Conservation (phyloP, 2,113 vertebrate genomes). For the Butorides virescens region DNA sequence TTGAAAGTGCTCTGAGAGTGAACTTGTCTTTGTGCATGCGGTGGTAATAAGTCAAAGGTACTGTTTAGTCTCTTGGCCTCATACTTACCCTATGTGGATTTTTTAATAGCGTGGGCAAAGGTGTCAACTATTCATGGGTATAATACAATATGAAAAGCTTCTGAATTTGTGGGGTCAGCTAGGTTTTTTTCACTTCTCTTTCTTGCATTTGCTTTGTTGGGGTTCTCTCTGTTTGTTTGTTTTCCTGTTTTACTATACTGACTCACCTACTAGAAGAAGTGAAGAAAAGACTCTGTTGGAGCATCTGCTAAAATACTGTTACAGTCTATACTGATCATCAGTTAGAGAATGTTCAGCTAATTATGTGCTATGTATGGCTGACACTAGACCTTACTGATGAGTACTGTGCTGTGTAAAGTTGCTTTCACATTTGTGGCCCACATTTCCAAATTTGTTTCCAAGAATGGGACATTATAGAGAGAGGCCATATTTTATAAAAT, state of each 20-base stretch:
- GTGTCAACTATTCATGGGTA: background rate
- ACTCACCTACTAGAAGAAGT: background rate
- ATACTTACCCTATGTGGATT: background rate
- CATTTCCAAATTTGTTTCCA: background rate
- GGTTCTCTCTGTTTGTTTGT: background rate
- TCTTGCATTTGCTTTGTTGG: background rate
- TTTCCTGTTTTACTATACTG: background rate
- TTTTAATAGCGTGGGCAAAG: background rate
- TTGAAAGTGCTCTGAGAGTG: background rate
- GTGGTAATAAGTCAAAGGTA: background rate
- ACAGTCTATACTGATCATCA: background rate
- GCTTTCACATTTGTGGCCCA: background rate
- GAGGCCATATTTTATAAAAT: background rate
- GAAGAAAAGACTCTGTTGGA: background rate
- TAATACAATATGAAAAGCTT: accelerated
- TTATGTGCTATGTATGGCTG: accelerated
- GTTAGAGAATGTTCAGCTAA: background rate
- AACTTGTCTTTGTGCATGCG: background rate
- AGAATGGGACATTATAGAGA: background rate
- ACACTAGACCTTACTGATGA: background rate
- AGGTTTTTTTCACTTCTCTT: background rate
- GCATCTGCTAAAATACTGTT: background rate
- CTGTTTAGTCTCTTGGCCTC: background rate
- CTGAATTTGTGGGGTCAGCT: background rate
- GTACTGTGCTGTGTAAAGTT: background rate